Conservation (phyloP, 2,888 invertebrate genomes). For the Pyrgus malvae region DNA sequence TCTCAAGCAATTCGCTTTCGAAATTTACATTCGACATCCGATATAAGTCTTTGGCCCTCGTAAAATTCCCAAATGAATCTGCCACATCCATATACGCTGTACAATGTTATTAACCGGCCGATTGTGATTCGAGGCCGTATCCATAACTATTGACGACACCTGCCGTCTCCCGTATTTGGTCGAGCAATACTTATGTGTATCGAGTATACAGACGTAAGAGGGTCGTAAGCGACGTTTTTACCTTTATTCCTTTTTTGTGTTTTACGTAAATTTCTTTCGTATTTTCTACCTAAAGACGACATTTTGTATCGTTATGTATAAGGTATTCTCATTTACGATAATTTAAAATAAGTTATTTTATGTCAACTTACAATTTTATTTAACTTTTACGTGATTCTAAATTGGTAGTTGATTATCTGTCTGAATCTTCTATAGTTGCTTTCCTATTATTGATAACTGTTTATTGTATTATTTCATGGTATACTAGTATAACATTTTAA, state of each 20-base stretch:
- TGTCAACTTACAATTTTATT: too few relatives aligned
- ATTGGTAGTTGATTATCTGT: too few relatives aligned
- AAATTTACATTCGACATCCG: conserved; percentile 30
- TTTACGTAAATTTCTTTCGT: conserved; percentile 2
- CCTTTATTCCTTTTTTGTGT: conserved; percentile 11
- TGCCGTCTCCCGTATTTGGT: conserved; percentile 45
- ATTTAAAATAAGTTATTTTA: too few relatives aligned
- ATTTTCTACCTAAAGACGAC: not conserved
- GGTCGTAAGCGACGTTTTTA: conserved; percentile 27
- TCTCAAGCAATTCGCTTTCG: conserved; percentile 25
- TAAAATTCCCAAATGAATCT: conserved; percentile 32
- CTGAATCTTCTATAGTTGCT: too few relatives aligned
- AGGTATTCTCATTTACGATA: too few relatives aligned
- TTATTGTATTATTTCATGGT: too few relatives aligned
- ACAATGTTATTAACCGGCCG: conserved; percentile 32
- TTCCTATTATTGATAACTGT: too few relatives aligned
- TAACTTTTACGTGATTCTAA: too few relatives aligned
- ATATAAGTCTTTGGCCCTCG: conserved; percentile 32
- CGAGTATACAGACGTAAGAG: conserved; percentile 14
- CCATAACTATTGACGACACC: conserved; percentile 43
- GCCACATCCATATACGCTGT: conserved; percentile 23
- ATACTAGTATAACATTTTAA: too few relatives aligned
- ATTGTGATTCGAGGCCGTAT: conserved; percentile 35
- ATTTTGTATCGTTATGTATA: not conserved
- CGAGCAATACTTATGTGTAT: conserved; percentile 37